phyloP scores from a whole-genome alignment of 2,888 invertebrate genomes.

The Bellardia pandia region DNA sequence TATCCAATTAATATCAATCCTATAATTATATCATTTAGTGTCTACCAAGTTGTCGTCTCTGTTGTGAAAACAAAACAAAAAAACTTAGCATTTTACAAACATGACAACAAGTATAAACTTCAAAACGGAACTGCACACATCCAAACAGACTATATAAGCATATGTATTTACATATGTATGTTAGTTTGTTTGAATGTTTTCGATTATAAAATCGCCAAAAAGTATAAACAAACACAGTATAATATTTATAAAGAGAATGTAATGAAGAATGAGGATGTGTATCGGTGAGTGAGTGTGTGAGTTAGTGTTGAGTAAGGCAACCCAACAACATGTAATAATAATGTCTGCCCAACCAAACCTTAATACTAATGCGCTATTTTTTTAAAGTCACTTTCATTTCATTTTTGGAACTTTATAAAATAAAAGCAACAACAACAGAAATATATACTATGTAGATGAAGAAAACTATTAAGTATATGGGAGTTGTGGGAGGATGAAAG shows the following conservation, averaged over 20 bases:
- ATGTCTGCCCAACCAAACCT: constrained; percentile 5
- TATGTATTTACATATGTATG: not conserved
- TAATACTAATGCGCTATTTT: constrained; percentile 38
- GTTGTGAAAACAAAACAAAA: not conserved
- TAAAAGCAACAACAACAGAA: not conserved
- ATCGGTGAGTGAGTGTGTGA: not conserved
- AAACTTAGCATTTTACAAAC: constrained; percentile 2
- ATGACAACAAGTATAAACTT: constrained; percentile 45
- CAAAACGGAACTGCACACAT: not conserved
- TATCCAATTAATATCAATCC: not conserved
- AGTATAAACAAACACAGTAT: not conserved
- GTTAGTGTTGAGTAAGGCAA: not conserved
- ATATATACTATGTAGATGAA: not conserved
- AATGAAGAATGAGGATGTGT: not conserved
- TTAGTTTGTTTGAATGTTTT: not conserved
- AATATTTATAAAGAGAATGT: constrained; percentile 6
- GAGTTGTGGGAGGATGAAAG: not conserved
- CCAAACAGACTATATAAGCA: not conserved
- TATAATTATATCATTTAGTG: constrained; percentile 16
- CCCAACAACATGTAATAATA: not conserved
- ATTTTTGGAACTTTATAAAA: constrained; percentile 26
- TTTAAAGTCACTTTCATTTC: constrained; percentile 20
- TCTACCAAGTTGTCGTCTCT: not conserved
- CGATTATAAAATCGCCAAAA: constrained; percentile 25
- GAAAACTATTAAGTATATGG: not conserved